Percentiles rank a stretch among this genome's conserved stretches.
phyloP scores from a whole-genome alignment of 2,888 invertebrate species.

The Pristionchus exspectatus region DNA sequence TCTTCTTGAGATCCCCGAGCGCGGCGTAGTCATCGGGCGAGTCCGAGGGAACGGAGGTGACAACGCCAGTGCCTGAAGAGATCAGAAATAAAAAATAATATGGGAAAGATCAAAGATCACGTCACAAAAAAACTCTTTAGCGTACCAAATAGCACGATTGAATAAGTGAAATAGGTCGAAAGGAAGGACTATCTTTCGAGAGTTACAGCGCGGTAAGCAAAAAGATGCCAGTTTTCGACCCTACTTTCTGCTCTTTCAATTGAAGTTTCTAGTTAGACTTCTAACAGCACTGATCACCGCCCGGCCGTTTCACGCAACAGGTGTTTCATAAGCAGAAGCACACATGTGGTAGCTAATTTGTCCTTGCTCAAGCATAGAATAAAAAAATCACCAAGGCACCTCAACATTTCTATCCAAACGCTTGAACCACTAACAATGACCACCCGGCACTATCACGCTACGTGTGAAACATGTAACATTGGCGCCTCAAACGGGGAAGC shows the following conservation, averaged over 20 bases:
- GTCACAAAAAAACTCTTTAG: too few relatives aligned
- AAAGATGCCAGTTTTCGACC: not conserved
- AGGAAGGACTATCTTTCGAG: too few relatives aligned
- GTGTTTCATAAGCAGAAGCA: not conserved
- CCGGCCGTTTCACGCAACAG: not conserved
- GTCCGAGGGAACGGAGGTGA: conserved; percentile 98
- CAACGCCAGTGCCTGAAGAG: conserved; percentile 85
- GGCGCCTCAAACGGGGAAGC: too few relatives aligned
- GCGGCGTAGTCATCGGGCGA: conserved; percentile 99
- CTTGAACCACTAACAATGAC: too few relatives aligned
- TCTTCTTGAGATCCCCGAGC: conserved; percentile 93
- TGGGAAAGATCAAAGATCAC: not conserved
- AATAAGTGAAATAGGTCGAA: too few relatives aligned
- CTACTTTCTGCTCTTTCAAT: not conserved
- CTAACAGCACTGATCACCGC: not conserved
- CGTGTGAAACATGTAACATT: too few relatives aligned
- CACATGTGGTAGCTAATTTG: too few relatives aligned
- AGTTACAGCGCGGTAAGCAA: too few relatives aligned
- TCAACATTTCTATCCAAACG: too few relatives aligned
- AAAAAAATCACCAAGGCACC: not conserved
- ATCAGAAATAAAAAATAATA: not conserved
- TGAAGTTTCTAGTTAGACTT: not conserved
- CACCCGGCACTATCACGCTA: too few relatives aligned
- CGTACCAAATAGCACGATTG: too few relatives aligned
- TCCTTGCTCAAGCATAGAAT: not conserved